These are phyloP conservation scores for Melinopterus prodromus DNA, from an alignment of 2,888 invertebrate genomes.

Conservation along the genomic window DNA sequence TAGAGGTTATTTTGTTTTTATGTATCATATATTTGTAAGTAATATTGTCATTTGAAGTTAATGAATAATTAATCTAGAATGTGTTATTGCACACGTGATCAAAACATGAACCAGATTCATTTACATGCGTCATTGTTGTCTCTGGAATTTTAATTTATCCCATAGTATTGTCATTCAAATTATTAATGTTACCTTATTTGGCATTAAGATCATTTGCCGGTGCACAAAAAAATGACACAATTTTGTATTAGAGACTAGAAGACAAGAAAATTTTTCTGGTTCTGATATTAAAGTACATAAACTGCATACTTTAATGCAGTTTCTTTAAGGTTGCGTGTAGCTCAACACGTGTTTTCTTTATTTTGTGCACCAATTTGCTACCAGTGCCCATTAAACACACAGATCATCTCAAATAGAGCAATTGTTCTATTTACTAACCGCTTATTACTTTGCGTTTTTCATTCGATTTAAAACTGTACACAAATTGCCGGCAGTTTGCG, in stretches of 20 bases:
- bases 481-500: not conserved
- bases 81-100: not conserved
- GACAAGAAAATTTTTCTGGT: not conserved
- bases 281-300: not conserved
- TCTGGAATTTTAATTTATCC: not conserved
- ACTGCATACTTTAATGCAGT: not conserved
- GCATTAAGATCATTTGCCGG: too few relatives aligned
- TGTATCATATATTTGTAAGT: too few relatives aligned
- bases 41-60: too few relatives aligned
- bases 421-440: constrained; percentile 4
- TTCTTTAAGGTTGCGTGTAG: not conserved
- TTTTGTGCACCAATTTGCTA: not conserved
- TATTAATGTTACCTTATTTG: not conserved
- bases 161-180: not conserved
- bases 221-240: too few relatives aligned
- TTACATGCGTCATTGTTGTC: not conserved
- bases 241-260: too few relatives aligned
- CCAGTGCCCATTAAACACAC: not conserved
- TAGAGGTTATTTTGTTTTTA: too few relatives aligned
- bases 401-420: not conserved
- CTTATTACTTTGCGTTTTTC: constrained; percentile 4
- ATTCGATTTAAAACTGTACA: constrained; percentile 4
- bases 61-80: too few relatives aligned
- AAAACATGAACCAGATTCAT: not conserved
- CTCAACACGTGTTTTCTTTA: not conserved